Conservation (phyloP, 2,888 invertebrate species). For the Polydrusus tereticollis region DNA sequence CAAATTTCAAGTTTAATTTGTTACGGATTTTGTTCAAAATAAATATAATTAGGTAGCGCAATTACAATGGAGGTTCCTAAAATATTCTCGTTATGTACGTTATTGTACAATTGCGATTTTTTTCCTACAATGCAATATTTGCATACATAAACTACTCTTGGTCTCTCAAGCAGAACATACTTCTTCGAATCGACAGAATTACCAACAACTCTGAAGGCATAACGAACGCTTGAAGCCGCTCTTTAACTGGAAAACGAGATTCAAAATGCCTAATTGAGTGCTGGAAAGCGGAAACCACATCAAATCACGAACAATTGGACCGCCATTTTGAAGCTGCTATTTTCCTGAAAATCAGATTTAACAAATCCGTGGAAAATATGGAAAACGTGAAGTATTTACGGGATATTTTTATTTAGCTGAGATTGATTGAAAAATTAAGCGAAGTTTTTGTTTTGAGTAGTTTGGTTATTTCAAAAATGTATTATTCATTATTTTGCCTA, state of each 20-base stretch:
- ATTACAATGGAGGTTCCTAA: too few relatives aligned
- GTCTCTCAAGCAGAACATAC: background rate
- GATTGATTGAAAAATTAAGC: background rate
- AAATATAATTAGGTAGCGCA: too few relatives aligned
- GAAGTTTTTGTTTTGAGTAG: background rate
- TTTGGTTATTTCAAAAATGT: background rate
- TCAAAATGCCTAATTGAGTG: constrained; percentile 1
- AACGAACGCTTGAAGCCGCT: background rate
- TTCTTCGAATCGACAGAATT: background rate
- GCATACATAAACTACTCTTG: background rate
- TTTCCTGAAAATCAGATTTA: constrained; percentile 11
- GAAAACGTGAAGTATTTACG: background rate
- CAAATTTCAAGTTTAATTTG: too few relatives aligned
- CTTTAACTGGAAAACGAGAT: constrained; percentile 5
- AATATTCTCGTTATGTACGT: too few relatives aligned
- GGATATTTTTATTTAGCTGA: constrained; percentile 1
- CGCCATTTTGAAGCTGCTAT: constrained; percentile 20
- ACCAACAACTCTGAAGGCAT: background rate
- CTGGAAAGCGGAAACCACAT: constrained; percentile 4
- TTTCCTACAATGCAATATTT: too few relatives aligned
- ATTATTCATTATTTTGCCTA: too few relatives aligned
- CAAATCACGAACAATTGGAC: constrained; percentile 16
- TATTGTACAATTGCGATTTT: too few relatives aligned
- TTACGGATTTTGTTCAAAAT: too few relatives aligned
- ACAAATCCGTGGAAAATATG: constrained; percentile 11